These are phyloP conservation scores for Ceratitis capitata DNA, from an alignment of 1,140 invertebrate species.

Conservation along the genomic window DNA sequence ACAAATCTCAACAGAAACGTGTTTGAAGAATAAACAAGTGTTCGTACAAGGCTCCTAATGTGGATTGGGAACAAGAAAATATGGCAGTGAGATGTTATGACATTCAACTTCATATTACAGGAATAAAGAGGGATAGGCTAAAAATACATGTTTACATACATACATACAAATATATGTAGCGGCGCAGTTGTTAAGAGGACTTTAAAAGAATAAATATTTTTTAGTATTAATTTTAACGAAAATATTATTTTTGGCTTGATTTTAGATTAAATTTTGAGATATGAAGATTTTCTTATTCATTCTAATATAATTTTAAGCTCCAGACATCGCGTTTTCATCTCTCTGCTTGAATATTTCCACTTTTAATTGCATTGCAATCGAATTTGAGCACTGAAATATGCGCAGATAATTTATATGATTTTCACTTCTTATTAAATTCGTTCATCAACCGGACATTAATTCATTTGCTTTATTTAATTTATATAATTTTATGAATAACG, in stretches of 20 bases:
- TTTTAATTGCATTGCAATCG: background rate
- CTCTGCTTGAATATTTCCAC: background rate
- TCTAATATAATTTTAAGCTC: background rate
- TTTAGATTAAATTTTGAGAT: too few species aligned
- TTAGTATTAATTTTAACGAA: background rate
- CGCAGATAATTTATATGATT: too few species aligned
- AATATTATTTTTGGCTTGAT: too few species aligned
- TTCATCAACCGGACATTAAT: background rate
- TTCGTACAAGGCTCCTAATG: background rate
- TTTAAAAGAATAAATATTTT: too few species aligned
- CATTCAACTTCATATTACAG: too few species aligned
- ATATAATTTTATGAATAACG: background rate
- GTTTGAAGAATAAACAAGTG: background rate
- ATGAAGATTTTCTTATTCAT: background rate
- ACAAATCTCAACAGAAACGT: background rate
- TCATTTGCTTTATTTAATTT: background rate
- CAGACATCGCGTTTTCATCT: background rate
- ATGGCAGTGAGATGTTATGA: background rate
- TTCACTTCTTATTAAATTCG: too few species aligned
- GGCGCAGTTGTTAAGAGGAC: too few species aligned
- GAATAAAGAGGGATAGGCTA: too few species aligned
- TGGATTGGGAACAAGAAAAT: background rate
- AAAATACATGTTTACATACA: too few species aligned
- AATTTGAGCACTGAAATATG: background rate
- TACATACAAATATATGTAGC: too few species aligned